phyloP scores from a whole-genome alignment of 2,113 vertebrate genomes.

The Motacilla tschutschensis region DNA sequence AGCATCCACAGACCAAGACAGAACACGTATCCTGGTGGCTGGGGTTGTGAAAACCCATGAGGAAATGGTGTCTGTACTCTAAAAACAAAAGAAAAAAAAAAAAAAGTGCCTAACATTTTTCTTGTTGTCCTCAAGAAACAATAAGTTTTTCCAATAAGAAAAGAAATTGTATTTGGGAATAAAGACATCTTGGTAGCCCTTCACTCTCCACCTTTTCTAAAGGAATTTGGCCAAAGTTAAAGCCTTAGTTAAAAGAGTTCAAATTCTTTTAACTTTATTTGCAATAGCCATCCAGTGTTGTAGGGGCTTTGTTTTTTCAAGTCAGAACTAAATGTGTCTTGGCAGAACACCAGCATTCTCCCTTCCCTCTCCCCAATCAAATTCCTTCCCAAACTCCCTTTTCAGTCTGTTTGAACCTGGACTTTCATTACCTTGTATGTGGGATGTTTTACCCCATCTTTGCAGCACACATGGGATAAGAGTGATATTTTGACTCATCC shows the following conservation, averaged over 20 bases:
- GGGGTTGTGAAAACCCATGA: background rate
- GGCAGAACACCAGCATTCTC: background rate
- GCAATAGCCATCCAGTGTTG: background rate
- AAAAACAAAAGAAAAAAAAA: background rate
- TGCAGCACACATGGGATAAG: background rate
- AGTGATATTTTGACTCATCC: background rate
- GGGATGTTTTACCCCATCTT: background rate
- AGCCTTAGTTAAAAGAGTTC: background rate
- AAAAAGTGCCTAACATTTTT: background rate
- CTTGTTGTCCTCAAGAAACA: background rate
- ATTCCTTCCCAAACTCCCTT: background rate
- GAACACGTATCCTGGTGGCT: background rate
- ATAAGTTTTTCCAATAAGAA: background rate
- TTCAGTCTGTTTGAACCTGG: background rate
- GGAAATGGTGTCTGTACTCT: background rate
- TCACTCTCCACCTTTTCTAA: background rate
- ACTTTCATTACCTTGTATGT: background rate
- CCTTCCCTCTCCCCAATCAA: rapidly evolving
- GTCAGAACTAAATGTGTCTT: background rate
- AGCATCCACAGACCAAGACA: background rate
- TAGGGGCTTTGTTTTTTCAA: background rate
- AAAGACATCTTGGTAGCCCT: background rate
- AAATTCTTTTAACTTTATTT: background rate
- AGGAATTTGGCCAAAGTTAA: background rate
- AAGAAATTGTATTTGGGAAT: background rate